Evolutionary conservation across 2,888 invertebrate species (phyloP), one percentile per base, ranked within the genome.

Genomic region (Auanema sp.): DNA sequence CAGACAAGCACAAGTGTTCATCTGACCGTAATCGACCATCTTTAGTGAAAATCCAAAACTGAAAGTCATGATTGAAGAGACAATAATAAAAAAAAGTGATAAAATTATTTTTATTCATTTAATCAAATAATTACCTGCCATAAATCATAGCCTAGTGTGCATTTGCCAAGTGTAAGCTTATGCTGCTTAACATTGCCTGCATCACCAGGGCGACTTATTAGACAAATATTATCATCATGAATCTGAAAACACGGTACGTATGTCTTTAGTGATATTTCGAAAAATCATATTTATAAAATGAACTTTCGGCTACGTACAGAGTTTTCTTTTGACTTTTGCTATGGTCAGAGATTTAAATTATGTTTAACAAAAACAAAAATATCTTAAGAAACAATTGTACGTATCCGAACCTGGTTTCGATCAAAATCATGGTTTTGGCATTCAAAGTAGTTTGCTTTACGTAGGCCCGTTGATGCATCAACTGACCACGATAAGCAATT

Each of bases 101-200:
- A 40, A 16, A 24, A 16, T 16, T n/a, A 43, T 16, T 65, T 40
- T 2, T 21, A 42, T 8, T 16, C 14, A 58, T 24, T 33, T 33
- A 12, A 42, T 47, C 18, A 54, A 14, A 18, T 42, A 21, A 14
- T 18, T n/a, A 83, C 83, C 83, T 83, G 83, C 83, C 83, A 83
- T 70, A 83, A 65, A 60, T 83, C 83, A 53, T 80, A 82, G 12
- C 83, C 83, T 57, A 83, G 63, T 5, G 82, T 80, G 68, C 83
- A 83, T 5, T 66, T 61, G 18, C 73, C 64, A 61, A 78, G 58
- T 11, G 69, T 61, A 21, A 83, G 68, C 25, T 69, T 61, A 47
- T 82, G 83, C 49, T 71, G 67, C 16, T 77, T 74, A 42, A 71
- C 75, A 24, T 80, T 79, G 16, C 66, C 64, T 57, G 75, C 68